Evolutionary conservation across 1,140 invertebrate species (phyloP).

Genomic region (Drosophila varians): DNA sequence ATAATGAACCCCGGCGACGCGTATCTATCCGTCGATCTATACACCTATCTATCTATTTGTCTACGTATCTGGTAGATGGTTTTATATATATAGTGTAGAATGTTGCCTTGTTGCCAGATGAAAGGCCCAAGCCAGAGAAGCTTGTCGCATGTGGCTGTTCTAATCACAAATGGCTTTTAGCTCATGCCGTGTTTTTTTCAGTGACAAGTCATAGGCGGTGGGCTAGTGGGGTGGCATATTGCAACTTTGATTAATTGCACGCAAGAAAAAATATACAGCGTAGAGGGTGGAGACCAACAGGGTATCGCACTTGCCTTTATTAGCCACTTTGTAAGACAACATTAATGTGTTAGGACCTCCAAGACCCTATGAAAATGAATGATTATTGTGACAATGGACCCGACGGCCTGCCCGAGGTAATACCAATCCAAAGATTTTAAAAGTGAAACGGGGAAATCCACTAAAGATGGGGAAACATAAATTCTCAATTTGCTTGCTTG

Average conservation of each 20-base stretch:
- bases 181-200: conserved; percentile 2
- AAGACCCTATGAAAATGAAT: not conserved
- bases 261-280: conserved; percentile 22
- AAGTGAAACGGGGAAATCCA: not conserved
- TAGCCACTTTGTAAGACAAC: not conserved
- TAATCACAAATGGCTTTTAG: conserved; percentile 59
- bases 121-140: conserved; percentile 30
- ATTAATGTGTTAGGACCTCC: not conserved
- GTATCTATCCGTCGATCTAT: conserved; percentile 36
- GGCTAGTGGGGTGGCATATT: conserved; percentile 20
- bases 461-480: conserved; percentile 4
- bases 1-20: conserved; percentile 27
- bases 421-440: not conserved
- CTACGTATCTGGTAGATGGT: conserved; percentile 8
- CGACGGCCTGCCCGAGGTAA: conserved; percentile 8
- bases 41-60: conserved; percentile 25
- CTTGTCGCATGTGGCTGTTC: conserved; percentile 52
- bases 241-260: conserved; percentile 51
- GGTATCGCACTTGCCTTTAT: not conserved
- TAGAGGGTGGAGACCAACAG: not conserved
- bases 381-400: conserved; percentile 20
- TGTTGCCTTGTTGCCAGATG: conserved; percentile 37
- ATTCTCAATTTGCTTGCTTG: conserved; percentile 14
- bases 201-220: not conserved
- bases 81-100: conserved; percentile 12